These are phyloP conservation scores for Tetrax tetrax DNA, from an alignment of 2,113 vertebrate species.

Conservation along the genomic window DNA sequence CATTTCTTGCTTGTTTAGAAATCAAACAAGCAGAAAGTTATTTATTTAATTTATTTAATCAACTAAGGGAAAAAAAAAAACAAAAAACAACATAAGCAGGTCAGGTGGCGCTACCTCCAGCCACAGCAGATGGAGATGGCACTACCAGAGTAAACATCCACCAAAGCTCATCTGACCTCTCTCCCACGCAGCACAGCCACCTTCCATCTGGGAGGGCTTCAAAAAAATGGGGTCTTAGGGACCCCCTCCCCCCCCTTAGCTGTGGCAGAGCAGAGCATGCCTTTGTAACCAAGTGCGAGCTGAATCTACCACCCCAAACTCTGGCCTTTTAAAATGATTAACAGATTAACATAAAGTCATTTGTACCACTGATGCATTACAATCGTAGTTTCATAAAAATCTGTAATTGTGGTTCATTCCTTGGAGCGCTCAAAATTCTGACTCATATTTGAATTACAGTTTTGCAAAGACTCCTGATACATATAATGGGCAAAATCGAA, in stretches of 20 bases:
- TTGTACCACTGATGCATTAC: not conserved
- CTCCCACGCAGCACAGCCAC: not conserved
- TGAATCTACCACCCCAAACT: not conserved
- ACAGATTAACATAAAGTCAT: not conserved
- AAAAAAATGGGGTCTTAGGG: not conserved
- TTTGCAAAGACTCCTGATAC: not conserved
- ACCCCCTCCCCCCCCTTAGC: not conserved
- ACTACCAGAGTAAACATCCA: not conserved
- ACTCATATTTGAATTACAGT: slow-evolving; percentile 6
- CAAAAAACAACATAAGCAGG: not conserved
- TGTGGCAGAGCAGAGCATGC: not conserved
- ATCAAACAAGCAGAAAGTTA: not conserved
- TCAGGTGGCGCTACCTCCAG: not conserved
- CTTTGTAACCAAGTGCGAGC: not conserved
- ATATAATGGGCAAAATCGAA: not conserved
- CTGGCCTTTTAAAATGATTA: not conserved
- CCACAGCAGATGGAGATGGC: not conserved
- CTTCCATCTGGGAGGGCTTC: not conserved
- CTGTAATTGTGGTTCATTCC: not conserved
- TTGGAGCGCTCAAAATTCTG: not conserved
- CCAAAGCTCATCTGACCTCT: not conserved
- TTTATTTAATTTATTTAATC: not conserved
- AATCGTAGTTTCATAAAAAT: not conserved
- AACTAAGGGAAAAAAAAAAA: not conserved
- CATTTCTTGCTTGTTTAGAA: not conserved